Conservation (phyloP, 2,113 vertebrate genomes). For the Castor canadensis region DNA sequence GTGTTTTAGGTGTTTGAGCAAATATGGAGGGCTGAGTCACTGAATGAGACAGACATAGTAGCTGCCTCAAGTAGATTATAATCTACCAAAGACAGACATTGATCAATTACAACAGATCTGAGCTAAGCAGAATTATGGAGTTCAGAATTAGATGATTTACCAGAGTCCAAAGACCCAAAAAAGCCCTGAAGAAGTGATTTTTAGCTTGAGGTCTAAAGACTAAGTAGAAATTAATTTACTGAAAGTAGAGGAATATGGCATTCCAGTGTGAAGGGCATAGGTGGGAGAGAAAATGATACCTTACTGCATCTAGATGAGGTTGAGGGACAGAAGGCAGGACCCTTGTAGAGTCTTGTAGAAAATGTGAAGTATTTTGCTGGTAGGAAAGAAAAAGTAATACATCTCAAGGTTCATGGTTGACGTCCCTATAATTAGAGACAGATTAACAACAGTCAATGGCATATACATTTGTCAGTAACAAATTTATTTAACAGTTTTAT, state of each 20-base stretch:
- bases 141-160: neutral
- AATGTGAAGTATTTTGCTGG: neutral
- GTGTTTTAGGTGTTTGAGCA: neutral
- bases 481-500: neutral
- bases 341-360: neutral
- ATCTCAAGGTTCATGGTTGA: neutral
- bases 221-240: neutral
- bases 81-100: neutral
- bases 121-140: slow-evolving; percentile 3
- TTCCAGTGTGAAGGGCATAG: neutral
- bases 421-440: neutral
- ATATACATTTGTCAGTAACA: neutral
- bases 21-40: neutral
- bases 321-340: neutral
- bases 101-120: neutral
- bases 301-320: neutral
- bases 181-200: neutral
- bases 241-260: neutral
- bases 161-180: neutral
- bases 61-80: neutral
- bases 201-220: neutral
- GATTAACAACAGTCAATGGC: neutral
- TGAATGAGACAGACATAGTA: neutral
- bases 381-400: neutral
- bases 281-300: neutral